Evolutionary conservation across 2,797 vertebrate genomes (phyloP), one percentile per base, ranked within the genome.

Genomic region (Pseudotriccus pelzelni): DNA sequence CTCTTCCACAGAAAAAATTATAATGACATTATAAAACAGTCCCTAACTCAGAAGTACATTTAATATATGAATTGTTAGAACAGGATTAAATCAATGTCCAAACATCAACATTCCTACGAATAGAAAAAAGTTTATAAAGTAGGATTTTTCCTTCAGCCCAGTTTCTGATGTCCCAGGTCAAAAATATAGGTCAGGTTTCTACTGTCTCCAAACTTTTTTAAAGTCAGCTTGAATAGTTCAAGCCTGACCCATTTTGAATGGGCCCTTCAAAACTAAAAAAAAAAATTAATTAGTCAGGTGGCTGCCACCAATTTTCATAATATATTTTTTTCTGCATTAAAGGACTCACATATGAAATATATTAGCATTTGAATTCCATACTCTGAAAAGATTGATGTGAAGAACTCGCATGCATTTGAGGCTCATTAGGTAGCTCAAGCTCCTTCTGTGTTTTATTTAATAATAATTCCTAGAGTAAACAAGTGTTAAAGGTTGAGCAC

Each of bases 101-200:
- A 84, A 73, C 9, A 50, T 47, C 41, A 92, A 27, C 22, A 72
- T 39, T 84, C 79, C 28, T 19, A 39, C 7, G 14, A 20, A 56
- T 0, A 56, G 30, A 60, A 68, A 67, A 21, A 74, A 75, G 7
- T 34, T 79, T 32, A 17, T 25, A 83, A 76, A 60, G n/a, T 5
- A 84, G 32, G 7, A 18, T 58, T 67, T 81, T 80, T 49, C 28
- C 36, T 83, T 53, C 82, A 93, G 78, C 81, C 60, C 25, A 75
- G 60, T 89, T 93, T 87, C 81, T 62, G 6, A 89, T 84, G 84
- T 68, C 22, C 64, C 60, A 85, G 64, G 85, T 95, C 32, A 90
- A 90, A 81, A 84, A 94, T 85, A 53, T 82, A 94, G 93, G 92
- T 52, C 94, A 91, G 24, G 12, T 74, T 84, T 60, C 41, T 28